Base-by-base conservation (phyloP, 2,113 vertebrate species). In the Gyps fulvus region DNA sequence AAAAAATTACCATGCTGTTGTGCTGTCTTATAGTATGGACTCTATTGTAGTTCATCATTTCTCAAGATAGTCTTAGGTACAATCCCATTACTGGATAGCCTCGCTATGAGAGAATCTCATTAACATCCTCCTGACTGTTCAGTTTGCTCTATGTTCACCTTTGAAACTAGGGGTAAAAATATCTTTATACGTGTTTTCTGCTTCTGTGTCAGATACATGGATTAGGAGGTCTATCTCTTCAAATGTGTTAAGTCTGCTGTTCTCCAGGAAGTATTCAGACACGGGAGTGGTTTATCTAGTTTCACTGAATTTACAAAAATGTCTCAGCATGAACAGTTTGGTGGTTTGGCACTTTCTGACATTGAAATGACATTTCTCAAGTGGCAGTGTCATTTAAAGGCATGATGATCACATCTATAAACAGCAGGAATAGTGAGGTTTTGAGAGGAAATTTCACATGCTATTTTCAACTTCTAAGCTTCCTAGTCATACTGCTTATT, bases 401-500 rank as follows among this genome's bases (percentile, higher is more conserved):
- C 93, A 94, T 16, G 14, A 57, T 6, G 21, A 89, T 73, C 71
- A 29, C 10, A 82, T 32, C 74, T 76, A 54, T 29, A 71, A 91
- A 89, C 26, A 92, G 32, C 69, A 89, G 65, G 38, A 87, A 82
- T 34, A 89, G 29, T n/a, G 88, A 82, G 83, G 90, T 93, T 97
- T 87, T 69, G 67, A 89, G 61, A 92, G 94, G 92, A 97, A 96
- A 65, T 57, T 84, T 12, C 22, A 82, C 34, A 45, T 34, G 57
- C 73, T 95, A 85, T 94, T 97, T 96, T 87, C 87, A 90, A 73
- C 77, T 94, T 83, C 25, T 76, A 65, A 17, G 43, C 58, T 93
- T 94, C 90, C 82, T 57, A 90, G 73, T 54, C 76, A 87, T 81
- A 76, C 36, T 82, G 86, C 90, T 95, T 92, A 91, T 70, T 95